Evolutionary conservation across 2,797 vertebrate species (phyloP), one percentile per base, ranked within the genome.

Genomic region (Lemur catta): DNA sequence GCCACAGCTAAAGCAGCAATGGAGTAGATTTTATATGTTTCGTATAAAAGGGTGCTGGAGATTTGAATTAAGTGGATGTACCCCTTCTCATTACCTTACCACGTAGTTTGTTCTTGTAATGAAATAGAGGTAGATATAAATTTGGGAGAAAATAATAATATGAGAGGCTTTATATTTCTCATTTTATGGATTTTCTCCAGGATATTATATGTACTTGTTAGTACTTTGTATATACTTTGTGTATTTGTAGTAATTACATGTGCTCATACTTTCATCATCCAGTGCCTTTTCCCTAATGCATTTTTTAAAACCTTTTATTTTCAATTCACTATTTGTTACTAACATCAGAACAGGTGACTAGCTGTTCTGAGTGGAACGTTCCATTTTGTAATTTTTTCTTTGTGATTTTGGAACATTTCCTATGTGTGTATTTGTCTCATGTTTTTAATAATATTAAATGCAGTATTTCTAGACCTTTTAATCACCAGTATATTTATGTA

Each of bases 111-210:
- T 89, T 92, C 78, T 95, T 95, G 33, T 43, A 88, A 71, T 87
- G 13, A 79, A 91, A 79, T 69, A 71, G 57, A 89, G 20, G 28
- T 80, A 86, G 69, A 81, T 82, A 84, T 63, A 92, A 81, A 65
- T 43, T 96, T 80, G 22, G 55, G 65, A 81, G 90, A 92, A 91
- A 93, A 89, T 61, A 89, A 55, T 76, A 74, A 57, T 78, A 61
- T 79, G 35, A 91, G n/a, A 89, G 87, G 5, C 52, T 92, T 95
- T 81, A 17, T 41, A 52, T 67, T 89, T 89, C 48, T 91, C 38
- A 59, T 71, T 93, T 84, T 59, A 22, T 74, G 84, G 33, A 35
- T 80, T 93, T 97, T 93, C 84, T 89, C 90, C 14, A 67, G 75
- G 59, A 61, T 95, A 52, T 24, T 75, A 13, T 92, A 48, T 90